phyloP scores from a whole-genome alignment of 2,113 vertebrate genomes.

The Megalops atlanticus region DNA sequence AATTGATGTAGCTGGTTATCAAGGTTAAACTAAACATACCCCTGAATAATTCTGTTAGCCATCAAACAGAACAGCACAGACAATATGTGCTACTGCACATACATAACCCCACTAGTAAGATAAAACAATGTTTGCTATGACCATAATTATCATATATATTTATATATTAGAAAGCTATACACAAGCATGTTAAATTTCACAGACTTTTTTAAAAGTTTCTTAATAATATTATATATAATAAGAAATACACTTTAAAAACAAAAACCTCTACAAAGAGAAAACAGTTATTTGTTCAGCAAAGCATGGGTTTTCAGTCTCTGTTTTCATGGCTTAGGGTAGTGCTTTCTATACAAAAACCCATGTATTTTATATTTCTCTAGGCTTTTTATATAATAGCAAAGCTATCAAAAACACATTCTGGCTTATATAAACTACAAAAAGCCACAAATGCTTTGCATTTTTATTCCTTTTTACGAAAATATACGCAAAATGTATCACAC shows the following conservation, averaged over 20 bases:
- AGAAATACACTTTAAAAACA: conserved; percentile 84
- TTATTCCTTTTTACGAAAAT: conserved; percentile 98
- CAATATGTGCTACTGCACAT: conserved; percentile 75
- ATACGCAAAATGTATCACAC: conserved; percentile 99
- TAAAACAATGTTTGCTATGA: conserved; percentile 87
- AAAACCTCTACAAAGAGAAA: conserved; percentile 86
- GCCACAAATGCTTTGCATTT: conserved; percentile 92
- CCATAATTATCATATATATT: conserved; percentile 71
- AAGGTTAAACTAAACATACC: conserved; percentile 28
- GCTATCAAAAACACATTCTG: conserved; percentile 81
- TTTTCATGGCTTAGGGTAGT: conserved; percentile 79
- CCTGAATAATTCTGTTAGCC: conserved; percentile 50
- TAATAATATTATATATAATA: conserved; percentile 88
- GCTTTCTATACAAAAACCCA: conserved; percentile 77
- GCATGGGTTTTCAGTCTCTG: conserved; percentile 67
- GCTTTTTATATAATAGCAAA: conserved; percentile 84
- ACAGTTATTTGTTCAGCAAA: conserved; percentile 82
- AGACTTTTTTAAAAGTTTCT: conserved; percentile 87
- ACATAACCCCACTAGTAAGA: conserved; percentile 87
- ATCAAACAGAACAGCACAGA: conserved; percentile 44
- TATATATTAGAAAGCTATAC: conserved; percentile 83
- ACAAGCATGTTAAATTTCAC: conserved; percentile 94
- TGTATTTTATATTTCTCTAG: conserved; percentile 67
- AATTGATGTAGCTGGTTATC: conserved; percentile 18
- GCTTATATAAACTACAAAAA: conserved; percentile 81